These are phyloP conservation scores for Myoxocephalus aenaeus DNA, from an alignment of 2,797 vertebrate species.

Conservation along the genomic window DNA sequence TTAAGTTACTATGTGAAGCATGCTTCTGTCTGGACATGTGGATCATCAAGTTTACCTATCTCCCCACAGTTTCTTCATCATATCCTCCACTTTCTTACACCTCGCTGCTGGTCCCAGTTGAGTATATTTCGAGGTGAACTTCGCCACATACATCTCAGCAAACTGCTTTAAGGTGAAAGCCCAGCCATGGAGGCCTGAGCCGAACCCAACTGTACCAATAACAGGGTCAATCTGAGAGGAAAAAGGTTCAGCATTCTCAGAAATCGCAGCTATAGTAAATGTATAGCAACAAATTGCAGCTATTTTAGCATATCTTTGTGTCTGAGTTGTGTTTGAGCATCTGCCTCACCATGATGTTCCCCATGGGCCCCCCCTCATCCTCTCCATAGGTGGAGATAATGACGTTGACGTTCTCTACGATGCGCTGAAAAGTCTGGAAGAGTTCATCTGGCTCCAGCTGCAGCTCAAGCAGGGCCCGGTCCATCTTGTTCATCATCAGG, in stretches of 20 bases:
- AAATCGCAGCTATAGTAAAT: background rate
- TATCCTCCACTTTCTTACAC: slow-evolving; percentile 96
- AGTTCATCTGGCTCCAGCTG: slow-evolving; percentile 92
- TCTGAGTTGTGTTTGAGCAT: background rate
- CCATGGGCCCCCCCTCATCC: slow-evolving; percentile 94
- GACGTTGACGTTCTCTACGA: slow-evolving; percentile 94
- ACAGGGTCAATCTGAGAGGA: slow-evolving; percentile 90
- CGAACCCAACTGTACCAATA: slow-evolving; percentile 93
- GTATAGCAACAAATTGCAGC: background rate
- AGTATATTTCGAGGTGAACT: slow-evolving; percentile 91
- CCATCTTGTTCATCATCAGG: slow-evolving; percentile 99
- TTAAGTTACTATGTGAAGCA: background rate
- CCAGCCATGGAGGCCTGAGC: slow-evolving; percentile 95
- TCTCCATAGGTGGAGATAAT: slow-evolving; percentile 97
- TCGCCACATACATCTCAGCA: slow-evolving; percentile 95
- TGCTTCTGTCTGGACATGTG: background rate
- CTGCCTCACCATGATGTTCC: slow-evolving; percentile 91
- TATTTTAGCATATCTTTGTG: background rate
- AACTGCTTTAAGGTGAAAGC: slow-evolving; percentile 98
- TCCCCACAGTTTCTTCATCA: slow-evolving; percentile 99
- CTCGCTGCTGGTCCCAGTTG: slow-evolving; percentile 85
- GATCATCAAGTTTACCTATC: slow-evolving; percentile 85
- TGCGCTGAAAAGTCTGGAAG: slow-evolving; percentile 94
- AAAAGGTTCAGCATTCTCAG: background rate
- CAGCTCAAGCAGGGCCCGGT: slow-evolving; percentile 93